Conservation (phyloP, 2,113 vertebrate species). For the Lathamus discolor region DNA sequence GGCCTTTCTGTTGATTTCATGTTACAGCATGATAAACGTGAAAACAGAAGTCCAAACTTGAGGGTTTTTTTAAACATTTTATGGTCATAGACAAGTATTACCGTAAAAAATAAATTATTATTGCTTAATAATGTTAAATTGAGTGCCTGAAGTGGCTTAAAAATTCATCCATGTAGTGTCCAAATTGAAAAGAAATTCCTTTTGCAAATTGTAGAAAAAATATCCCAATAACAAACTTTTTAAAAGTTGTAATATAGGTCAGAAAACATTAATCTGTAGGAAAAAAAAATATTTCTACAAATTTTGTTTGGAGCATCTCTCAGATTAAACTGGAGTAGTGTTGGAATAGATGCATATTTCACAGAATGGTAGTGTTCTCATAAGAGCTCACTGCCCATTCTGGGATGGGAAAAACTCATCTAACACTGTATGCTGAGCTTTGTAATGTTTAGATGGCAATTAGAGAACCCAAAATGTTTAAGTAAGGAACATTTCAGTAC, state of each 20-base stretch:
- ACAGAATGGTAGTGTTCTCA: neutral
- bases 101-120: neutral
- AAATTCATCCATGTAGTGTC: neutral
- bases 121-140: neutral
- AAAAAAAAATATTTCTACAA: neutral
- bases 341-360: neutral
- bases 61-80: neutral
- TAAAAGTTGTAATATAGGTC: neutral
- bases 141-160: neutral
- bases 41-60: neutral
- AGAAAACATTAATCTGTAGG: neutral
- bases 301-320: neutral
- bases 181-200: neutral
- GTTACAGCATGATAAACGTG: neutral
- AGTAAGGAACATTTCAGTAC: conserved; percentile 25
- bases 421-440: neutral
- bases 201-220: neutral
- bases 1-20: neutral
- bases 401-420: conserved; percentile 10
- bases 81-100: neutral
- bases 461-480: conserved; percentile 52
- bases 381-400: neutral
- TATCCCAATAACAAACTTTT: neutral
- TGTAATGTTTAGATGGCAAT: conserved; percentile 28
- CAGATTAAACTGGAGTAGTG: neutral